Conservation (phyloP, 1,140 invertebrate species). For the Drusus annulatus region DNA sequence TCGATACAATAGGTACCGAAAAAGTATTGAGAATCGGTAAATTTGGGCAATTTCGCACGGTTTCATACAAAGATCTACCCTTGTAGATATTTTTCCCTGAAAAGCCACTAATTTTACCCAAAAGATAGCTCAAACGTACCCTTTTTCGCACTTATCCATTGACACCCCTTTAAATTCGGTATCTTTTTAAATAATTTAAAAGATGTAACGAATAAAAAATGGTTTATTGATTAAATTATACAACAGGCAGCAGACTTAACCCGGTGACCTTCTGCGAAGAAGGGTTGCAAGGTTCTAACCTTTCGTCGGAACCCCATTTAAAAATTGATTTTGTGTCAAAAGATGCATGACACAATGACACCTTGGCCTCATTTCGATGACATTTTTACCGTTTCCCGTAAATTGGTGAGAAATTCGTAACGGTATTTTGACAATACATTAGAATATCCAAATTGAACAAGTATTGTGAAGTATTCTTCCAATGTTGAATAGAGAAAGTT, state of each 20-base stretch:
- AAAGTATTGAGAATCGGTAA: constrained; percentile 35
- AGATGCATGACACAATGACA: constrained; percentile 43
- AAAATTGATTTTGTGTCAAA: constrained; percentile 33
- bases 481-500: no score
- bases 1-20: background rate
- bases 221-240: constrained; percentile 39
- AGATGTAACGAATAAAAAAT: constrained; percentile 27
- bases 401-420: constrained; percentile 37
- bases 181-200: constrained; percentile 22
- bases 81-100: constrained; percentile 44
- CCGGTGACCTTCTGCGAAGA: constrained; percentile 43
- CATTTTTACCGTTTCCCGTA: constrained; percentile 11
- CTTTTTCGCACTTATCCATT: constrained; percentile 5
- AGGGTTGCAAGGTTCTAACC: constrained; percentile 32
- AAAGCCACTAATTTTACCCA: constrained; percentile 55
- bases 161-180: constrained; percentile 27
- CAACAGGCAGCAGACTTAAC: constrained; percentile 28
- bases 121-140: constrained; percentile 35
- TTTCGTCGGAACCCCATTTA: constrained; percentile 7
- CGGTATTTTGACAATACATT: constrained; percentile 13
- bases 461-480: background rate
- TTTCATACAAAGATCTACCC: constrained; percentile 32
- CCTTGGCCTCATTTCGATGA: constrained; percentile 25
- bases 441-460: background rate
- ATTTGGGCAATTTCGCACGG: constrained; percentile 51